Conservation (phyloP, 2,113 vertebrate genomes). For the Strix uralensis region DNA sequence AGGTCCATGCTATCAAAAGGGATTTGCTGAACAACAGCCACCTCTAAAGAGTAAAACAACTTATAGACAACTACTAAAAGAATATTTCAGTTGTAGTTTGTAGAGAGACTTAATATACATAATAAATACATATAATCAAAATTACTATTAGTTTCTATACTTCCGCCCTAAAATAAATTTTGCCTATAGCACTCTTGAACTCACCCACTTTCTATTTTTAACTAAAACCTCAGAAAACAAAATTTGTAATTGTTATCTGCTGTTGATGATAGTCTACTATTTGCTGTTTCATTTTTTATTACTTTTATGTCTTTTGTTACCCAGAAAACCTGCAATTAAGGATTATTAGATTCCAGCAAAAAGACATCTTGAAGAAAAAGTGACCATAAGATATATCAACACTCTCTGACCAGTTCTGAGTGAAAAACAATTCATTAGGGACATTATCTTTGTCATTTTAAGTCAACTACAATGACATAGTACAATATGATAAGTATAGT, state of each 20-base stretch:
- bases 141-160: neutral
- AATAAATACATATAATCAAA: neutral
- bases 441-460: neutral
- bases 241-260: neutral
- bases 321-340: neutral
- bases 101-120: neutral
- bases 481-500: neutral
- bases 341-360: neutral
- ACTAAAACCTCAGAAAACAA: neutral
- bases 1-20: accelerated
- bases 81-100: neutral
- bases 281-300: neutral
- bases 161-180: neutral
- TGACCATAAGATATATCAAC: neutral
- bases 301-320: neutral
- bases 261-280: neutral
- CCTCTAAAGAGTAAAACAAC: neutral
- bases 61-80: neutral
- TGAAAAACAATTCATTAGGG: neutral
- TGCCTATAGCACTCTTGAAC: neutral
- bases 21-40: neutral
- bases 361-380: neutral
- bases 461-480: neutral
- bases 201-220: neutral
- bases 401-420: neutral